Conservation (phyloP, 2,797 vertebrate genomes). For the Neomorphus geoffroyi region DNA sequence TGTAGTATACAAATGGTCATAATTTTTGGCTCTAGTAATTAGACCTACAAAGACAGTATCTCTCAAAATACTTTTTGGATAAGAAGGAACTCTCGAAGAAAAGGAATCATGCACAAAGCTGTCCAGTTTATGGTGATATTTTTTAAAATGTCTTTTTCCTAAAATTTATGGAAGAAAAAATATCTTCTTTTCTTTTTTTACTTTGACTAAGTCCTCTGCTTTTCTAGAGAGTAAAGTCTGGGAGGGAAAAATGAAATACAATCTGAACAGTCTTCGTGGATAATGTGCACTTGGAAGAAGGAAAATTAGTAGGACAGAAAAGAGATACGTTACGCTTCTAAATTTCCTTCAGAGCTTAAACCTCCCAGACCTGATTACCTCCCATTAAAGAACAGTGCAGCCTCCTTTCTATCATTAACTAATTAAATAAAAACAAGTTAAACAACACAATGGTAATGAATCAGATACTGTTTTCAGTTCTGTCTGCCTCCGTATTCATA, state of each 20-base stretch:
- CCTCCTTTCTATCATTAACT: not conserved
- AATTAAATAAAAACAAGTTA: not conserved
- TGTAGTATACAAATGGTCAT: not conserved
- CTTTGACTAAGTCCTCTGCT: not conserved
- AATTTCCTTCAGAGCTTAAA: not conserved
- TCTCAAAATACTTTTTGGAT: not conserved
- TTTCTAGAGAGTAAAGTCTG: not conserved
- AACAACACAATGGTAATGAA: not conserved
- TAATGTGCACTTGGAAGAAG: not conserved
- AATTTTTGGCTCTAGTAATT: not conserved
- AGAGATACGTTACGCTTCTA: not conserved
- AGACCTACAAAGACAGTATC: not conserved
- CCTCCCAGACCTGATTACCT: not conserved
- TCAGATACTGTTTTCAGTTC: not conserved
- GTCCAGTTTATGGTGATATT: not conserved
- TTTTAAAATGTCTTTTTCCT: rapidly evolving
- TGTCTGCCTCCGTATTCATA: not conserved
- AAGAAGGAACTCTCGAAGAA: not conserved
- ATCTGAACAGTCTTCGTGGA: not conserved
- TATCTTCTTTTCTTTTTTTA: not conserved
- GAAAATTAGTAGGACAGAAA: not conserved
- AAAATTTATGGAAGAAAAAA: not conserved
- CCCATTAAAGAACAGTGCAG: not conserved
- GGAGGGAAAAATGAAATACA: not conserved
- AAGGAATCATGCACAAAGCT: not conserved